Evolutionary conservation across 2,888 invertebrate species (phyloP).

Genomic region (Aromia moschata): DNA sequence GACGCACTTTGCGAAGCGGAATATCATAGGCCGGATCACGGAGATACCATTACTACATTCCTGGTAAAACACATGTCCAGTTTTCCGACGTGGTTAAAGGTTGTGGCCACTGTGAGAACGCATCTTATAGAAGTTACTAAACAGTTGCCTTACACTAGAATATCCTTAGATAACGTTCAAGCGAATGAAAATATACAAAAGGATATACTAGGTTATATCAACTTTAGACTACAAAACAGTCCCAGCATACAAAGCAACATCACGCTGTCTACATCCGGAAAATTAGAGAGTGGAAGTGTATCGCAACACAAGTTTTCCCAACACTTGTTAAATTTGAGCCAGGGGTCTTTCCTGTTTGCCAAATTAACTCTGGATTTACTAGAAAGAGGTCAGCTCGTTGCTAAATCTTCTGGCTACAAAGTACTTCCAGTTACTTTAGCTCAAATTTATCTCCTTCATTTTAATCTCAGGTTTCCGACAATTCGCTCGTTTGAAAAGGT

Average conservation of each 20-base stretch:
- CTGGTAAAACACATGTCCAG: slow-evolving; percentile 79
- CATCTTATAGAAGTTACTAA: slow-evolving; percentile 85
- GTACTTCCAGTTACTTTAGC: slow-evolving; percentile 87
- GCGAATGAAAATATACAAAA: slow-evolving; percentile 82
- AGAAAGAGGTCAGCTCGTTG: slow-evolving; percentile 89
- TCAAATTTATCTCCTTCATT: slow-evolving; percentile 90
- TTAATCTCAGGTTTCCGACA: slow-evolving; percentile 92
- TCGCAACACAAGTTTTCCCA: slow-evolving; percentile 83
- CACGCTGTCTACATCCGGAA: slow-evolving; percentile 68
- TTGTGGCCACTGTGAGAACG: slow-evolving; percentile 87
- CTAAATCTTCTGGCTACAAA: slow-evolving; percentile 94
- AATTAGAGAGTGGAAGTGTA: slow-evolving; percentile 72
- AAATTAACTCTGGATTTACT: slow-evolving; percentile 92
- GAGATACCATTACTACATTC: slow-evolving; percentile 92
- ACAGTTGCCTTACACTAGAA: slow-evolving; percentile 81
- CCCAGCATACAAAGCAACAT: slow-evolving; percentile 87
- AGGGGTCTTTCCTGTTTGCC: slow-evolving; percentile 91
- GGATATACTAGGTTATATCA: slow-evolving; percentile 88
- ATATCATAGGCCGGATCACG: slow-evolving; percentile 93
- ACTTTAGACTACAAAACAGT: slow-evolving; percentile 81
- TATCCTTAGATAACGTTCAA: slow-evolving; percentile 75
- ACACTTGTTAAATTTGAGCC: slow-evolving; percentile 83
- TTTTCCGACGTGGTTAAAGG: slow-evolving; percentile 90
- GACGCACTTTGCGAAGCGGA: slow-evolving; percentile 96
- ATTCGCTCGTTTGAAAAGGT: slow-evolving; percentile 90